phyloP scores from a whole-genome alignment of 1,140 invertebrate species.

The Heliconius hermathena region DNA sequence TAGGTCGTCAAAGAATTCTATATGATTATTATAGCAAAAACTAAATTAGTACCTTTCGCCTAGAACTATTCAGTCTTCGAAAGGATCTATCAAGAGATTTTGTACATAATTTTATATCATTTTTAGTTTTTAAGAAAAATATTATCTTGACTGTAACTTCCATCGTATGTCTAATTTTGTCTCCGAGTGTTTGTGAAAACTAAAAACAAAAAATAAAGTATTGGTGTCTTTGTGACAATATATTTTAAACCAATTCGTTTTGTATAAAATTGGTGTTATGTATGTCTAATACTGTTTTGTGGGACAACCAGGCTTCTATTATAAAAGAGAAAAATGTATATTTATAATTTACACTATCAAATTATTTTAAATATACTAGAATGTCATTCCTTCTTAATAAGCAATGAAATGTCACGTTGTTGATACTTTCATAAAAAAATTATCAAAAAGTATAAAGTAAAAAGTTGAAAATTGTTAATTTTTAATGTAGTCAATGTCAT shows the following conservation, averaged over 20 bases:
- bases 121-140: constrained; percentile 30
- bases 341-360: neutral
- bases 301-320: neutral
- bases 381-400: neutral
- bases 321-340: too few species aligned
- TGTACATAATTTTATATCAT: constrained; percentile 55
- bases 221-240: neutral
- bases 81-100: constrained; percentile 42
- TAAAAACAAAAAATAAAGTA: neutral
- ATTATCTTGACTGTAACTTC: constrained; percentile 46
- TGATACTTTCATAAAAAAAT: neutral
- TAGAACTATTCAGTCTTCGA: constrained; percentile 36
- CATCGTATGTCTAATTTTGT: constrained; percentile 57
- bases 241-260: neutral
- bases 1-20: constrained; percentile 20
- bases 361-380: constrained; percentile 3
- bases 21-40: neutral
- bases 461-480: constrained; percentile 7
- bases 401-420: neutral
- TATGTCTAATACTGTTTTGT: neutral
- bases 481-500: neutral
- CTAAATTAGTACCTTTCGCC: neutral
- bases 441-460: neutral
- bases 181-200: neutral
- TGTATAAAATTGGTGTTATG: neutral